Evolutionary conservation across 2,113 vertebrate species (phyloP), one percentile per base, ranked within the genome.

Genomic region (Cygnus buccinator): DNA sequence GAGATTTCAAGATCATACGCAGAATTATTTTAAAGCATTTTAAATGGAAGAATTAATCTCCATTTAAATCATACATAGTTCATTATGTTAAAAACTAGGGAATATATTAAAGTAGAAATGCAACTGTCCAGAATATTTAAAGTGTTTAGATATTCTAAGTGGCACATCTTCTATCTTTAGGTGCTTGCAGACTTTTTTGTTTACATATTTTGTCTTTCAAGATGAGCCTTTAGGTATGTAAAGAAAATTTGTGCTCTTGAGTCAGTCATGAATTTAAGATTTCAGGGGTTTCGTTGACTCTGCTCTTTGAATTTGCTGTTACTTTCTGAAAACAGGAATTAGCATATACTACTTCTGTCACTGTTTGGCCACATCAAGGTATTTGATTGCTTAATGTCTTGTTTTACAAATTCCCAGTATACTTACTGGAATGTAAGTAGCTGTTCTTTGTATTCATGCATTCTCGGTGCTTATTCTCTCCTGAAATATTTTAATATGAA

Each of bases 31-130:
- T 39, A 68, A 84, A 92, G 83, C 78, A 8, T 82, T 95, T 37
- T 59, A 68, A 91, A 96, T 37, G 97, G 75, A 62, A 86, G 96
- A 94, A 73, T 92, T 85, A 79, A 78, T 94, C 89, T 95, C 73
- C 63, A 78, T 92, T 93, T 96, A 67, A 96, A 96, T 96, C 77
- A 7, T 43, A 59, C 25, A 4, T 46, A n/a, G 48, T 82, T 90
- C 84, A 18, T 48, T 76, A 46, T 67, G 74, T 2, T 62, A 70
- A 41, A 43, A 43, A 52, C 70, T 48, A 11, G 73, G 91, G 35
- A 72, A 84, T 39, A 35, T 72, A 35, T 76, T 65, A 90, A 67
- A 96, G 92, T 48, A 67, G 90, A 89, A 65, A 52, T 72, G 35
- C 63, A 41, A 21, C 68, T 70, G 87, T 93, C 93, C 93, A 76